phyloP scores from a whole-genome alignment of 2,113 vertebrate genomes.

The Dendropsophus ebraccatus region DNA sequence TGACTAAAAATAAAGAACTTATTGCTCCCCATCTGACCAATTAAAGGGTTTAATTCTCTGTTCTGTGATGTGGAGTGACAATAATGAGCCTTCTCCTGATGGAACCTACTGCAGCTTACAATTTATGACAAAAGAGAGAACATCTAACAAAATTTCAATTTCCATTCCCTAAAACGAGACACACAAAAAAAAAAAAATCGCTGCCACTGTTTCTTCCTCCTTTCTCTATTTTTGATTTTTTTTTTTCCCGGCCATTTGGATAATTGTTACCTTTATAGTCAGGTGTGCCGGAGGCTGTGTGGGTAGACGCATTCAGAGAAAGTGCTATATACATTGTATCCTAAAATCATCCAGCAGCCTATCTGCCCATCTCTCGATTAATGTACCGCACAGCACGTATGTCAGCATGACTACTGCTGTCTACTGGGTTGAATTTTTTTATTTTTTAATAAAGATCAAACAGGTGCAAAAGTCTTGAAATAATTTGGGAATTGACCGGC shows the following conservation, averaged over 20 bases:
- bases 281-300: slow-evolving; percentile 9
- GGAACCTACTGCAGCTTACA: background rate
- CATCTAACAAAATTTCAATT: background rate
- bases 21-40: slow-evolving; percentile 33
- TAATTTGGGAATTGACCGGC: no score
- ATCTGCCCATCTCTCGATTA: background rate
- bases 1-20: slow-evolving; percentile 37
- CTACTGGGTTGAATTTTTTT: background rate
- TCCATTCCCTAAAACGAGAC: background rate
- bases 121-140: background rate
- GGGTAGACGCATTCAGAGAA: background rate
- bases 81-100: slow-evolving; percentile 2
- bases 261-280: slow-evolving; percentile 16
- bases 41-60: slow-evolving; percentile 39
- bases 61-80: slow-evolving; percentile 31
- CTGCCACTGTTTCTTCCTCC: background rate
- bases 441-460: background rate
- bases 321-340: background rate
- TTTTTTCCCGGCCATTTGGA: background rate
- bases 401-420: background rate
- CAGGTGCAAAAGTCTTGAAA: background rate
- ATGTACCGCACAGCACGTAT: background rate
- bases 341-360: background rate
- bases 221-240: background rate
- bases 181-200: background rate